phyloP scores from a whole-genome alignment of 2,888 invertebrate genomes.

The Drosophila conformis region DNA sequence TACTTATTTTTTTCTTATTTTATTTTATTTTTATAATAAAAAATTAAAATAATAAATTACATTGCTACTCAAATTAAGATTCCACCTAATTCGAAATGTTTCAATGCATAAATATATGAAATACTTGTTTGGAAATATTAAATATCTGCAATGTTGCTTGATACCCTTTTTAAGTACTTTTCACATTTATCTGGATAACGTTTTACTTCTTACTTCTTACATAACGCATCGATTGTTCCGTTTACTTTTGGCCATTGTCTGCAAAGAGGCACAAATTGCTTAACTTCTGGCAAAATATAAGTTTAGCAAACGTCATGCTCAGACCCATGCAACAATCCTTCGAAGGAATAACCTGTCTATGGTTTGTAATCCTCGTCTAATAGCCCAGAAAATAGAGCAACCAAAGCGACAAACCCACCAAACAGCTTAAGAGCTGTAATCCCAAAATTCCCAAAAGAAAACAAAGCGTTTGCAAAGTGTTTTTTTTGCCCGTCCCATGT shows the following conservation, averaged over 20 bases:
- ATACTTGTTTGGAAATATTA: neutral
- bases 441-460: constrained; percentile 64
- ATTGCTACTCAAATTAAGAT: neutral
- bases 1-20: neutral
- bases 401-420: constrained; percentile 59
- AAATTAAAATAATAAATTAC: neutral
- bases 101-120: neutral
- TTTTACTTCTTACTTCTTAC: constrained; percentile 66
- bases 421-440: constrained; percentile 76
- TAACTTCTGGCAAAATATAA: constrained; percentile 59
- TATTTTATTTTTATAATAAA: neutral
- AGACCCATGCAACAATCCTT: constrained; percentile 29
- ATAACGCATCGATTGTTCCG: constrained; percentile 51
- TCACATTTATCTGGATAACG: constrained; percentile 19
- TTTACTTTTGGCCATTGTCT: constrained; percentile 32
- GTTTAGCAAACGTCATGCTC: constrained; percentile 56
- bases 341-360: constrained; percentile 46
- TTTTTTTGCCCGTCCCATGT: constrained; percentile 11
- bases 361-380: constrained; percentile 54
- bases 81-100: neutral
- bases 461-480: constrained; percentile 67
- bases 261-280: constrained; percentile 61
- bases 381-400: constrained; percentile 61
- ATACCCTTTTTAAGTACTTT: constrained; percentile 17
- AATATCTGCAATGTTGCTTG: neutral